Percentiles rank a stretch among this genome's conserved stretches.
Evolutionary conservation across 2,113 vertebrate genomes (phyloP).

Genomic region (Daubentonia madagascariensis): DNA sequence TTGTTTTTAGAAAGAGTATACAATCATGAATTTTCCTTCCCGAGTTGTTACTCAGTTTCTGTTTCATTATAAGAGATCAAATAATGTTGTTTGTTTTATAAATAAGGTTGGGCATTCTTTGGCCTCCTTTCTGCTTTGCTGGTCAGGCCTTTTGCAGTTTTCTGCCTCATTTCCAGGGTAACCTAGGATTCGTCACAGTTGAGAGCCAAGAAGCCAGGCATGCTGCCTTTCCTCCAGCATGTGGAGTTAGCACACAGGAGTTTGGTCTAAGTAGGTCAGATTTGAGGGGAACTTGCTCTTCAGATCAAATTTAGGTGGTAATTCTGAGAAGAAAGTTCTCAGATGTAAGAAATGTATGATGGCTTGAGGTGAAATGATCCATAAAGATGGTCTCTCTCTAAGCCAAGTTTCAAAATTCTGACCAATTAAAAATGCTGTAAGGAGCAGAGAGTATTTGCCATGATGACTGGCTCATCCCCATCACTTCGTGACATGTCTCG

Average conservation of each 20-base stretch:
- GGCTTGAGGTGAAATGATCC: conserved; percentile 15
- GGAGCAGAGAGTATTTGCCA: background rate
- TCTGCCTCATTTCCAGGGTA: conserved; percentile 56
- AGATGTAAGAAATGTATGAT: background rate
- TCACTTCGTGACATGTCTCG: background rate
- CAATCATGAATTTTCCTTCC: background rate
- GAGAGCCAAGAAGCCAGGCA: background rate
- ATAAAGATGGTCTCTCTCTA: background rate
- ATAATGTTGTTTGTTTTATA: background rate
- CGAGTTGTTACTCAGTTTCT: background rate
- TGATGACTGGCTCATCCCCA: background rate
- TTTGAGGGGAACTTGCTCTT: background rate
- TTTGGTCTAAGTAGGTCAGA: conserved; percentile 46
- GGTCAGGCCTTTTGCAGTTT: conserved; percentile 2
- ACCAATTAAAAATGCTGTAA: background rate
- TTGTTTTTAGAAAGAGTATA: conserved; percentile 43
- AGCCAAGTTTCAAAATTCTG: conserved; percentile 41
- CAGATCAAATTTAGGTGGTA: conserved; percentile 10
- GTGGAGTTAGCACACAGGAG: background rate
- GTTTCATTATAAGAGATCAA: background rate
- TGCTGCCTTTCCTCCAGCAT: background rate
- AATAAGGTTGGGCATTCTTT: background rate
- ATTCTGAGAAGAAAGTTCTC: conserved; percentile 15
- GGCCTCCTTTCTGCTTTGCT: conserved; percentile 50
- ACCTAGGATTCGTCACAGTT: background rate